phyloP scores from a whole-genome alignment of 2,797 vertebrate species.

The Eulemur rubriventer region DNA sequence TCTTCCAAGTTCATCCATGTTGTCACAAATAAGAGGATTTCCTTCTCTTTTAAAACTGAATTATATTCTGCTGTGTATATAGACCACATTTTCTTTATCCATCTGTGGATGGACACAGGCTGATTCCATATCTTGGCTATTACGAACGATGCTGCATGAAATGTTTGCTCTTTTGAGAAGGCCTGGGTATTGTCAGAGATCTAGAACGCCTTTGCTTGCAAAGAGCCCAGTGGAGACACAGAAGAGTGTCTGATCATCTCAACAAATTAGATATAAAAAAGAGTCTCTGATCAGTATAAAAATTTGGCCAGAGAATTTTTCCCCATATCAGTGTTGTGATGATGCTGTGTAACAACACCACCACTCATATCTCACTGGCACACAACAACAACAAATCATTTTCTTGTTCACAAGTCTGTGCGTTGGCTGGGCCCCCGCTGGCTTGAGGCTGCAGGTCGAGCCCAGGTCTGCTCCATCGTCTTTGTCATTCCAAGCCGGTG shows the following conservation, averaged over 20 bases:
- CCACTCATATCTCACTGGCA: neutral
- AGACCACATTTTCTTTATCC: neutral
- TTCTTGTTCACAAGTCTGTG: neutral
- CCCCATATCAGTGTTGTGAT: neutral
- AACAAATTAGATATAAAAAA: neutral
- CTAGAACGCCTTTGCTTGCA: neutral
- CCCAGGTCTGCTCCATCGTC: neutral
- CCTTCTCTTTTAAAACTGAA: neutral
- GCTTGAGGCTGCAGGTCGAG: neutral
- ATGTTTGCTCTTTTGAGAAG: neutral
- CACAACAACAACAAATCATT: neutral
- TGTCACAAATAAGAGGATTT: neutral
- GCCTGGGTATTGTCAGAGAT: neutral
- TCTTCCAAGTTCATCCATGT: too few species aligned
- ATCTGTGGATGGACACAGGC: neutral
- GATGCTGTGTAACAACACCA: neutral
- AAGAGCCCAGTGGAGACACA: neutral
- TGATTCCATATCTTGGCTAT: neutral
- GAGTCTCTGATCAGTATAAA: neutral
- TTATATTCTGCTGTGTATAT: neutral
- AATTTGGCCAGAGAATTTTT: neutral
- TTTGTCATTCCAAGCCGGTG: neutral
- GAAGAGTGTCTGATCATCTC: neutral
- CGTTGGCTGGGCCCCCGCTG: neutral
- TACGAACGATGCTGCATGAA: neutral